These are phyloP conservation scores for Hyles lineata DNA, from an alignment of 2,888 invertebrate genomes.

Conservation along the genomic window DNA sequence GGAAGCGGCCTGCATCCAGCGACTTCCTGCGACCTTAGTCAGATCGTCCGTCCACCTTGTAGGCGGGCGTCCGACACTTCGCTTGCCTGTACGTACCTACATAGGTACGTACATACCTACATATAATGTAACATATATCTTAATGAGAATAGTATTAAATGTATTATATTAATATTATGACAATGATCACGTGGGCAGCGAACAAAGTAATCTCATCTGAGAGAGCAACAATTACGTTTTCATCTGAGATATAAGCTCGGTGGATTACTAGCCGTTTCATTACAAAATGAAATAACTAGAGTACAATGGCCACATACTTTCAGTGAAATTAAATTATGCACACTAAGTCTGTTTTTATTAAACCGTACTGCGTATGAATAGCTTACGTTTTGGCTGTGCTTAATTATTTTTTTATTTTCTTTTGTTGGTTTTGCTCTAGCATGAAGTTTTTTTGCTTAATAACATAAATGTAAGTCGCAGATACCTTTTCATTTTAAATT, in stretches of 20 bases:
- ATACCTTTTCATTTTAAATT: too few relatives aligned
- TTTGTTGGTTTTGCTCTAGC: background rate
- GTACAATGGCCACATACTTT: slow-evolving; percentile 17
- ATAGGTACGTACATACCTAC: too few relatives aligned
- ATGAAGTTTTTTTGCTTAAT: background rate
- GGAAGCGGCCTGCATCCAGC: too few relatives aligned
- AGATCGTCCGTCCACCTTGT: too few relatives aligned
- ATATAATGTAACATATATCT: too few relatives aligned
- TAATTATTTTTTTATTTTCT: background rate
- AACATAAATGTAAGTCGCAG: background rate
- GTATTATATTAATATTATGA: background rate
- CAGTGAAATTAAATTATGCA: slow-evolving; percentile 10
- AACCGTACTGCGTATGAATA: background rate
- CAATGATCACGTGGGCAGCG: background rate
- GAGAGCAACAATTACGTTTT: slow-evolving; percentile 16
- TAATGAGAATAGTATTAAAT: background rate
- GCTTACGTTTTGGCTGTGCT: background rate
- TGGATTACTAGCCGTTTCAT: slow-evolving; percentile 1
- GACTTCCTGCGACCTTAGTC: too few relatives aligned
- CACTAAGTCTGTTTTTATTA: background rate
- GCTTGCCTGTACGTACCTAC: too few relatives aligned
- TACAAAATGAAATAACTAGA: slow-evolving; percentile 7
- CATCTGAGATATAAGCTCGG: slow-evolving; percentile 15
- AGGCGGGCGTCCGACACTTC: too few relatives aligned
- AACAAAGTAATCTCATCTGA: slow-evolving; percentile 20